These are phyloP conservation scores for Hypomesus transpacificus DNA, from an alignment of 2,113 vertebrate genomes.

Conservation along the genomic window DNA sequence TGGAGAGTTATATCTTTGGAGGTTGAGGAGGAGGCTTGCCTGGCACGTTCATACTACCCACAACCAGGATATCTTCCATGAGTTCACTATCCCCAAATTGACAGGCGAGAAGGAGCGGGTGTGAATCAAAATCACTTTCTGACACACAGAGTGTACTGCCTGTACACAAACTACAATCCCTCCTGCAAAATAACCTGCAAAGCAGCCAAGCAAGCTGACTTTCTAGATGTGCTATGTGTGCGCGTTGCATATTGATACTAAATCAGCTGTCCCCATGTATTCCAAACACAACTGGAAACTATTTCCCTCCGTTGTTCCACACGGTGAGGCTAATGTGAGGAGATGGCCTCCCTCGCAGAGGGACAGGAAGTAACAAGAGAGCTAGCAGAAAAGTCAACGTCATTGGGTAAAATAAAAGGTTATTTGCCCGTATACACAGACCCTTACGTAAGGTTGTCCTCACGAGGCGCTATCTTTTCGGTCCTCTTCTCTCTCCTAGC, in stretches of 20 bases:
- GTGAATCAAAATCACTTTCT: no score
- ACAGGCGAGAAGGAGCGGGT: no score
- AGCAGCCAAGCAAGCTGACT: no score
- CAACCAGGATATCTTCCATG: background rate
- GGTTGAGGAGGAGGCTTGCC: background rate
- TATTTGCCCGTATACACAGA: conserved; percentile 47
- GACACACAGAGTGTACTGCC: no score
- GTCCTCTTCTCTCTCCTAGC: background rate
- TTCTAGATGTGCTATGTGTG: no score
- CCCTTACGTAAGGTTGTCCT: conserved; percentile 37
- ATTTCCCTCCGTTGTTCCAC: conserved; percentile 16
- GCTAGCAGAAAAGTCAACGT: conserved; percentile 35
- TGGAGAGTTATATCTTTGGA: background rate
- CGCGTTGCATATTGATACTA: no score
- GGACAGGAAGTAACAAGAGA: background rate
- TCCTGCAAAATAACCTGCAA: no score
- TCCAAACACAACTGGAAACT: background rate
- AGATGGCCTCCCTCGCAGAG: conserved; percentile 14
- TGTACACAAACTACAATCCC: no score
- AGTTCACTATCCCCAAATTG: no score
- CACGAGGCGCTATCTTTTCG: conserved; percentile 26
- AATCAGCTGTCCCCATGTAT: background rate
- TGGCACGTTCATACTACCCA: background rate
- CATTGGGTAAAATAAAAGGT: conserved; percentile 43
- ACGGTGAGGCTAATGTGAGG: conserved; percentile 32